Evolutionary conservation across 2,888 invertebrate species (phyloP), one percentile per base, ranked within the genome.

Genomic region (Oeneis ivallda): DNA sequence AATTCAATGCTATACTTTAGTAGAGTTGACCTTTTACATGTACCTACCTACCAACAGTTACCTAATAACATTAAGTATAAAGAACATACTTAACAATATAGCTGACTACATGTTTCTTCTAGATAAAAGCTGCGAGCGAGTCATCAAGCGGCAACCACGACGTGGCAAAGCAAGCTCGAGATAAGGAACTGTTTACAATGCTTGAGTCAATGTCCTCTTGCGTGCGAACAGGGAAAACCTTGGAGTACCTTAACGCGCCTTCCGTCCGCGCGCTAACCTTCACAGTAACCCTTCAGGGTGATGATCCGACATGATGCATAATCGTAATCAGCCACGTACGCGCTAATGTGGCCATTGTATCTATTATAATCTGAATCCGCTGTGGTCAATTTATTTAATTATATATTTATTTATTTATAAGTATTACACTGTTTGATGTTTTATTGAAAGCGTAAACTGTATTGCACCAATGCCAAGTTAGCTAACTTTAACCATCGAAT

Each of bases 131-230:
- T 89, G 86, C 84, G 80, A 81, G 82, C 79, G 75, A 81, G 78
- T 80, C 79, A 78, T 75, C 74, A 75, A 71, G 62, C 69, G 62
- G 65, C 71, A 67, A 62, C n/a, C n/a, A n/a, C 70, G 79, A 72
- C 76, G 82, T 81, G 81, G 80, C 81, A 80, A 68, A 68, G 73
- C 75, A 85, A 86, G 83, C 84, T 85, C 79, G 79, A 90, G 92
- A 92, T 92, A 92, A 92, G 91, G 88, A 89, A 89, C 87, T 92
- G 91, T 92, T 91, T 92, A 92, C 92, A 88, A 86, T 89, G 81
- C 85, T 88, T 89, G 85, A 89, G 92, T 92, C 92, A 92, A 91
- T 89, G 92, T 89, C 92, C 92, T 91, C 89, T 83, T 82, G 85
- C 77, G 74, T 71, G 76, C 76, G 79, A 70, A 89, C 84, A 86